Evolutionary conservation across 2,888 invertebrate genomes (phyloP).

Genomic region (Anodontia alba): DNA sequence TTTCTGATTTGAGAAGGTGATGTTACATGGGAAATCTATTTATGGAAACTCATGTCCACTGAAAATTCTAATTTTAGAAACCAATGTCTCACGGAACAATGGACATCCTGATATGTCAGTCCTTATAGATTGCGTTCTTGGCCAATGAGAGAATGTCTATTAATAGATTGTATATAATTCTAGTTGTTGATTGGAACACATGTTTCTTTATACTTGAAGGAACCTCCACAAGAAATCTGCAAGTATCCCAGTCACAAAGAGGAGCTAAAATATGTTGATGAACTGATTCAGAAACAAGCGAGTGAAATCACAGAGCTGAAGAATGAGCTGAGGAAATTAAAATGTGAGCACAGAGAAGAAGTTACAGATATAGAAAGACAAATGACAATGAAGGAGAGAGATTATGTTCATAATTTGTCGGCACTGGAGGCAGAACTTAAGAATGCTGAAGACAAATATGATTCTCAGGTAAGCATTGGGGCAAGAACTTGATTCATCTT

Average conservation of each 20-base stretch:
- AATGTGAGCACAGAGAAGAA: constrained; percentile 68
- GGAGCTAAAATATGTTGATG: constrained; percentile 76
- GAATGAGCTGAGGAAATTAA: constrained; percentile 62
- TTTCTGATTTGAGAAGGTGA: no score
- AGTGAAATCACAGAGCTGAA: constrained; percentile 76
- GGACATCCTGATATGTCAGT: no score
- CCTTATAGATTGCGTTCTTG: no score
- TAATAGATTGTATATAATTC: no score
- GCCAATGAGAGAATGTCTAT: no score
- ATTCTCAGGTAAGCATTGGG: constrained; percentile 63
- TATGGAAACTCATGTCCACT: no score
- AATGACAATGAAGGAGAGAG: constrained; percentile 63
- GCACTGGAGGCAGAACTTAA: constrained; percentile 67
- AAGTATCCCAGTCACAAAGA: constrained; percentile 49
- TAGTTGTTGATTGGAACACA: no score
- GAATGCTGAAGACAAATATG: constrained; percentile 69
- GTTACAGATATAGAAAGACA: constrained; percentile 67
- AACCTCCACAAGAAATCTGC: constrained; percentile 31
- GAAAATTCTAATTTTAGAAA: no score
- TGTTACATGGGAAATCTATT: no score
- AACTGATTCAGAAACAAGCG: constrained; percentile 78
- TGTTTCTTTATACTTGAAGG: no score
- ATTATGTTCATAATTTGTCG: constrained; percentile 60
- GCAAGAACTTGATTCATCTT: no score
- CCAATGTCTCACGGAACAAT: no score